phyloP scores from a whole-genome alignment of 2,888 invertebrate genomes.

The Adelognathus sp. region DNA sequence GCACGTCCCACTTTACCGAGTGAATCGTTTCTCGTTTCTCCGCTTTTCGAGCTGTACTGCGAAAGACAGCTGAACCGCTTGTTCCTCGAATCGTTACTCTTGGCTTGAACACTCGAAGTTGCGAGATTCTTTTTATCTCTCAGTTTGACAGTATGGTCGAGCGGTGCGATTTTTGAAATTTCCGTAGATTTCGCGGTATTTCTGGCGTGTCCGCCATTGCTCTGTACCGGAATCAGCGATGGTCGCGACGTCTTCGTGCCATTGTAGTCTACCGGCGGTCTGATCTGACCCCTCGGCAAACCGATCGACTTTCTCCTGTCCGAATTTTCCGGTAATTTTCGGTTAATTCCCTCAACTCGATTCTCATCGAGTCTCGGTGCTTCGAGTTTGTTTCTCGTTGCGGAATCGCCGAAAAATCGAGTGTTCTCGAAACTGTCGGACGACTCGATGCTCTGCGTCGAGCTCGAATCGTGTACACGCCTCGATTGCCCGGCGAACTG shows the following conservation, averaged over 20 bases:
- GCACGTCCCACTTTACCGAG: conserved; percentile 22
- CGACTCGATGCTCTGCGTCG: conserved; percentile 72
- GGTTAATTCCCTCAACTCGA: not conserved
- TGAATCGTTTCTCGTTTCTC: conserved; percentile 48
- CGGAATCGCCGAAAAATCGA: conserved; percentile 59
- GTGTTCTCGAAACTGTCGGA: conserved; percentile 72
- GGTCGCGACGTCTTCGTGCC: conserved; percentile 48
- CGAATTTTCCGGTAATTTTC: not conserved
- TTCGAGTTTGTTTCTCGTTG: conserved; percentile 46
- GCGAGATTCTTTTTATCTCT: conserved; percentile 65
- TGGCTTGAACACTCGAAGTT: conserved; percentile 23
- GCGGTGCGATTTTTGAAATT: conserved; percentile 56
- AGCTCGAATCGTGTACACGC: conserved; percentile 66
- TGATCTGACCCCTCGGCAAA: conserved; percentile 30
- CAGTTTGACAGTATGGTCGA: conserved; percentile 64
- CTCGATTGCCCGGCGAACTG: conserved; percentile 68
- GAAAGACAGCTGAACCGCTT: conserved; percentile 70
- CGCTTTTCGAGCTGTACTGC: conserved; percentile 57
- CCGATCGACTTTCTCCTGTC: conserved; percentile 23
- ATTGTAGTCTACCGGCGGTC: conserved; percentile 18
- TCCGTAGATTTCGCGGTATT: conserved; percentile 17
- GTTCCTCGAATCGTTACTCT: conserved; percentile 47
- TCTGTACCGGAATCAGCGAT: conserved; percentile 64
- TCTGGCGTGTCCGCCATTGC: conserved; percentile 51
- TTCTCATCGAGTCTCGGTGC: conserved; percentile 8